Evolutionary conservation across 2,113 vertebrate species (phyloP).

Genomic region (Cryptomyrus ogoouensis): DNA sequence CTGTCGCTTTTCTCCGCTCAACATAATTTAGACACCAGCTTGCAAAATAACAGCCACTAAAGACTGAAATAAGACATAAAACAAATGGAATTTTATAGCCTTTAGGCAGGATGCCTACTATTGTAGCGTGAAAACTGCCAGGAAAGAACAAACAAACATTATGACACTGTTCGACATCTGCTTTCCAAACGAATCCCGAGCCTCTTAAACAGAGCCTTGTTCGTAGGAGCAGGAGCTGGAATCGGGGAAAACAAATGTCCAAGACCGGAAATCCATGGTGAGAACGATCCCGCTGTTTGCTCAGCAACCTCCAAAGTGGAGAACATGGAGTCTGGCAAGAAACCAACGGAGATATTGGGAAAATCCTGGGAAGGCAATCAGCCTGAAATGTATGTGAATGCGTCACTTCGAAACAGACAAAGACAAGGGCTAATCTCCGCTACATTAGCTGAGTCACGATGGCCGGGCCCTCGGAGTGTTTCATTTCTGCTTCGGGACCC

Average conservation of each 20-base stretch:
- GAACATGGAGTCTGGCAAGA: neutral
- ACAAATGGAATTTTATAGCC: neutral
- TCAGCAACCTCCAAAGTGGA: neutral
- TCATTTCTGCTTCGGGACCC: neutral
- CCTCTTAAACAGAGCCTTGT: neutral
- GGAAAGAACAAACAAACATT: neutral
- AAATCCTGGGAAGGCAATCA: neutral
- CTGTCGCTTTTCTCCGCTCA: neutral
- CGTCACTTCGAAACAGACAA: neutral
- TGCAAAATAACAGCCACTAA: neutral
- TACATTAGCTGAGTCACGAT: neutral
- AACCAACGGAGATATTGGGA: neutral
- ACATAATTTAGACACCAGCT: conserved; percentile 8
- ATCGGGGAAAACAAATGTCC: neutral
- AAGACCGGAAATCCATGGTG: neutral
- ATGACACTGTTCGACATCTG: neutral
- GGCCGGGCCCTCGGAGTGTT: neutral
- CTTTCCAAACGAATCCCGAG: neutral
- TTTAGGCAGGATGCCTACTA: neutral
- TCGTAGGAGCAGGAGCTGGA: neutral
- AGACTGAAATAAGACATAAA: neutral
- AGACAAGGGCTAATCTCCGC: neutral
- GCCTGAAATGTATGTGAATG: neutral
- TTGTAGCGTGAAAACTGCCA: neutral
- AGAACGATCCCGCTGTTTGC: neutral